Conservation (phyloP, 2,797 vertebrate species). For the Parauchenoglanis punctatus region DNA sequence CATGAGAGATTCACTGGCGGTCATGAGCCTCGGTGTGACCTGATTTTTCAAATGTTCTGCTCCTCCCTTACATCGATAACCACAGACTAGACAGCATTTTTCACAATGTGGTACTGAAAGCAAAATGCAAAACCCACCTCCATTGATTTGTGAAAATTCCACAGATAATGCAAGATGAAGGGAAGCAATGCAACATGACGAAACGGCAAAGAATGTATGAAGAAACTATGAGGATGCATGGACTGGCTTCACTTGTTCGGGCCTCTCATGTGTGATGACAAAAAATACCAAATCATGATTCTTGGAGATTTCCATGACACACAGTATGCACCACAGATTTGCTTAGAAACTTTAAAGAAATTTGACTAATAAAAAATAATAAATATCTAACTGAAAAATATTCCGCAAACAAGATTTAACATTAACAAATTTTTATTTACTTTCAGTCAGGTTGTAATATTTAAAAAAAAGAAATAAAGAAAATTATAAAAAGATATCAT, state of each 20-base stretch:
- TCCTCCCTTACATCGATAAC: conserved; percentile 49
- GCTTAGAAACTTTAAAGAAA: neutral
- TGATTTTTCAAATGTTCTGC: conserved; percentile 52
- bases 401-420: neutral
- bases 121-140: conserved; percentile 22
- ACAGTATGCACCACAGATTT: neutral
- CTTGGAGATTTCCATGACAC: neutral
- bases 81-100: conserved; percentile 44
- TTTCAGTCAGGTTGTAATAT: neutral
- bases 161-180: conserved; percentile 1
- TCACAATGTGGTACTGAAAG: conserved; percentile 25
- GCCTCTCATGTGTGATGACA: neutral
- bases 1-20: conserved; percentile 53
- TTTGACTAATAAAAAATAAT: neutral
- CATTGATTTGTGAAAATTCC: conserved; percentile 30
- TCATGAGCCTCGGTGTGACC: conserved; percentile 57
- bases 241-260: conserved; percentile 9
- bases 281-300: neutral
- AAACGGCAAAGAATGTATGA: neutral
- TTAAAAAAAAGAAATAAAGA: neutral
- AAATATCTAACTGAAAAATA: neutral
- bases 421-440: neutral
- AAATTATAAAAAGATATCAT: neutral
- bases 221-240: neutral
- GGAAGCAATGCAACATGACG: neutral